These are phyloP conservation scores for Yponomeuta plumbellus DNA, from an alignment of 2,888 invertebrate genomes.

Conservation along the genomic window DNA sequence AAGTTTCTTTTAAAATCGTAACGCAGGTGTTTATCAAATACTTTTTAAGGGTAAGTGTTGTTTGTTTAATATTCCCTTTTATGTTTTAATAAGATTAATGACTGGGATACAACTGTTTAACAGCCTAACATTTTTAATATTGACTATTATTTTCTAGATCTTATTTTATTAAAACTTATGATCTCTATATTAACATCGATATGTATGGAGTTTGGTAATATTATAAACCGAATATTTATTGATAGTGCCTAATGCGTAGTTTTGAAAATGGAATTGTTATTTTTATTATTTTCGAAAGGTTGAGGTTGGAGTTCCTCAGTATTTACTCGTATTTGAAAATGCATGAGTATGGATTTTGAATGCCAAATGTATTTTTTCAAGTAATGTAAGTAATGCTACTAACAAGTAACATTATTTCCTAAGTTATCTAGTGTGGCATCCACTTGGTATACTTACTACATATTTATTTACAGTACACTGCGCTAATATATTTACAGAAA, in stretches of 20 bases:
- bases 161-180: slow-evolving; percentile 46
- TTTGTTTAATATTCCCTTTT: not conserved
- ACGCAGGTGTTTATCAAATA: not conserved
- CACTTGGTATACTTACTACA: slow-evolving; percentile 22
- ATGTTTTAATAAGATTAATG: not conserved
- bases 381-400: slow-evolving; percentile 5
- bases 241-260: not conserved
- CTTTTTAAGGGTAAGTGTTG: not conserved
- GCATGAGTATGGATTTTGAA: slow-evolving; percentile 29
- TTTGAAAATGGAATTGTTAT: slow-evolving; percentile 7
- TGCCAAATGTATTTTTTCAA: not conserved
- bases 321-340: not conserved
- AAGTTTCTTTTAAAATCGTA: not conserved
- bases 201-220: slow-evolving; percentile 69
- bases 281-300: slow-evolving; percentile 8
- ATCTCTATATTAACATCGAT: slow-evolving; percentile 71
- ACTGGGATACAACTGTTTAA: slow-evolving; percentile 51
- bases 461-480: slow-evolving; percentile 46
- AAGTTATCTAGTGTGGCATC: slow-evolving; percentile 42
- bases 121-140: slow-evolving; percentile 65
- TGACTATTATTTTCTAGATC: slow-evolving; percentile 64
- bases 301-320: not conserved
- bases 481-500: slow-evolving; percentile 50
- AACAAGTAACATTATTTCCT: slow-evolving; percentile 26
- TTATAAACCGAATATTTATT: slow-evolving; percentile 38